Conservation (phyloP, 2,797 vertebrate genomes). For the Yasuhikotakia modesta region DNA sequence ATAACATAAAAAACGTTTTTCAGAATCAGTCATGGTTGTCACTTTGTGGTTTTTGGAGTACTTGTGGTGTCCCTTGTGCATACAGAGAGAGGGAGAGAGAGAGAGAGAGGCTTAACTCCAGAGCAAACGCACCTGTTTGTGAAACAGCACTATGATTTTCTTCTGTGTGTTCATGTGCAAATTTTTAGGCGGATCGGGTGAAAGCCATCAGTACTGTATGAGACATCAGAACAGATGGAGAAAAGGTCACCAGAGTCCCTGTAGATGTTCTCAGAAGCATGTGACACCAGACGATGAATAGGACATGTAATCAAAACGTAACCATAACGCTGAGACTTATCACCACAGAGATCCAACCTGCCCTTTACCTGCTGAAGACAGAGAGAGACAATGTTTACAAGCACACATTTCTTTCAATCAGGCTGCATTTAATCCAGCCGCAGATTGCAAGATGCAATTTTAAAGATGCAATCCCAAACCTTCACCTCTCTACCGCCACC, state of each 20-base stretch:
- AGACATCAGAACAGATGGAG: constrained; percentile 27
- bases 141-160: not conserved
- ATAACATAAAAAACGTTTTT: not conserved
- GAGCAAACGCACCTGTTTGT: constrained; percentile 7
- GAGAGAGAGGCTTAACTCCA: not conserved
- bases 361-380: constrained; percentile 6
- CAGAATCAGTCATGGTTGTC: too few species aligned
- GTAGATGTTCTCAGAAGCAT: constrained; percentile 1
- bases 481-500: too few species aligned
- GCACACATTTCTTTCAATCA: not conserved
- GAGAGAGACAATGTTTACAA: not conserved
- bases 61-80: too few species aligned
- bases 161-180: not conserved
- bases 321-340: constrained; percentile 22
- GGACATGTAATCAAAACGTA: constrained; percentile 32
- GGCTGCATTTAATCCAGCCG: not conserved
- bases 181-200: not conserved
- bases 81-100: too few species aligned
- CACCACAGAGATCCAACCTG: constrained; percentile 29
- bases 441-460: not conserved
- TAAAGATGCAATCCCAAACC: too few species aligned
- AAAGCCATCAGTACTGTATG: constrained; percentile 9
- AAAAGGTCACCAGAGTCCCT: constrained; percentile 42
- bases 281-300: constrained; percentile 30
- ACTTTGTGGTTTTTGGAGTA: not conserved